Base-by-base conservation (phyloP, 2,113 vertebrate species). In the Phodopus roborovskii region DNA sequence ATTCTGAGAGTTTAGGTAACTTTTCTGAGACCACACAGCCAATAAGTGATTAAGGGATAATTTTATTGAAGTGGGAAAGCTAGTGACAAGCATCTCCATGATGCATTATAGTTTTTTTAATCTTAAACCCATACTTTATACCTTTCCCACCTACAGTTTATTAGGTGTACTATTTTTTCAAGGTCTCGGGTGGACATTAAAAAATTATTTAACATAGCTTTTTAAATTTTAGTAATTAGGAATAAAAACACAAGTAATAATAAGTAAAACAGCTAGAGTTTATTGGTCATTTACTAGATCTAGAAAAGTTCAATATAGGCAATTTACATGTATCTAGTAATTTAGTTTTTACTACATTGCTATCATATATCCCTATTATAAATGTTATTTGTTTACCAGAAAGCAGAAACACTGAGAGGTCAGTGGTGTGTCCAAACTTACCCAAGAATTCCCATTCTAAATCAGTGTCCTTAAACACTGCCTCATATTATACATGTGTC, bases 1-100 rank as follows among this genome's bases (percentile, higher is more conserved):
- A 66, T 48, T 83, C 83, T 91, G 22, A 71, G 39, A 64, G 28
- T 88, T 91, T 79, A 95, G 79, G 79, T 83, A 39, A 91, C 68
- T 94, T 78, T 8, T 68, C 50, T 71, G 58, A 90, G 75, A 71
- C 26, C 30, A 92, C 24, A 83, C 58, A 60, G 53, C 30, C 28
- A 91, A 56, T 3, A 95, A 22, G 3, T 79, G 6, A 68, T 66
- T 4, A 92, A 88, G 53, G 3, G 26, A 88, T 42, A 12, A 88
- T 73, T 86, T 89, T 68, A 73, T 30, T 86, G 88, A 96, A 22
- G 39, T 81, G 71, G 15, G 10, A 82, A 66, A 82, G 89, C 16
- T 60, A 90, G 50, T 77, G 17, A 60, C n/a, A 39, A 24, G 15
- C 33, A 82, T 90, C 53, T 89, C 26, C 75, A 0, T 93, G 53